These are phyloP conservation scores for Rhincodon typus DNA, from an alignment of 2,797 vertebrate species.

Conservation along the genomic window DNA sequence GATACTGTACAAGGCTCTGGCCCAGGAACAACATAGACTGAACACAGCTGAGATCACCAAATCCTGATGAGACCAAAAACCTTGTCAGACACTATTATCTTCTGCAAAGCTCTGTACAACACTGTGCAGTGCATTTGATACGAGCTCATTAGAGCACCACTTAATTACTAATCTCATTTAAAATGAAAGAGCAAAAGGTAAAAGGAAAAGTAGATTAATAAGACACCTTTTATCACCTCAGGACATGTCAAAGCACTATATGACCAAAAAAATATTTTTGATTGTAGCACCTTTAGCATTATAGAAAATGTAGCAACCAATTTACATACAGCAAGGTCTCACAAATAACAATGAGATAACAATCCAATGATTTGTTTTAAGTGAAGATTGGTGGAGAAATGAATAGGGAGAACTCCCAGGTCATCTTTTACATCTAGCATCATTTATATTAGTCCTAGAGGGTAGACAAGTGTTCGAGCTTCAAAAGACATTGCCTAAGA, in stretches of 20 bases:
- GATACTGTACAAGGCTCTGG: background rate
- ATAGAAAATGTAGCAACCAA: background rate
- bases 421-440: background rate
- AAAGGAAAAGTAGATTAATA: background rate
- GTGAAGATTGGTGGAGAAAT: background rate
- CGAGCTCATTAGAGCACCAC: background rate
- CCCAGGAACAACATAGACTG: background rate
- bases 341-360: background rate
- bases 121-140: background rate
- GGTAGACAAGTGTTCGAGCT: background rate
- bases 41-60: background rate
- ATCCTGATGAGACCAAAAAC: background rate
- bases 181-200: background rate
- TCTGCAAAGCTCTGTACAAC: background rate
- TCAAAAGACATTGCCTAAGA: background rate
- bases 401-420: background rate
- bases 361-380: background rate
- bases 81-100: background rate
- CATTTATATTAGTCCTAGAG: background rate
- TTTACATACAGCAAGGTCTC: background rate
- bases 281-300: background rate
- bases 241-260: background rate
- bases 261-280: background rate
- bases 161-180: background rate
- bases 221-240: background rate